Base-by-base conservation (phyloP, 2,888 invertebrate species). In the Hyposoter didymator region DNA sequence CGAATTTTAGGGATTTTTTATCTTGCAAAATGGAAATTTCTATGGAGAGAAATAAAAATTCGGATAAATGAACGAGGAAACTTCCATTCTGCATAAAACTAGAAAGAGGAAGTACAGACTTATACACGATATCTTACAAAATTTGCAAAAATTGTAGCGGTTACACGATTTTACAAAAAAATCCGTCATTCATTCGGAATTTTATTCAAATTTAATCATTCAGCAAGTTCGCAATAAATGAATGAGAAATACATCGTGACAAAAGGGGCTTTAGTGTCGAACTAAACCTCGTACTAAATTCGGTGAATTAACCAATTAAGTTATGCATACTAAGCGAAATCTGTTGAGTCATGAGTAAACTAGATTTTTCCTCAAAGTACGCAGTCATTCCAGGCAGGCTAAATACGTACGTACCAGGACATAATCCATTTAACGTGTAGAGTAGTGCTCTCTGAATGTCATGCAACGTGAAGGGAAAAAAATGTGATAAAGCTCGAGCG, bases 221-320 rank as follows among this genome's bases (percentile, higher is more conserved):
- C n/a, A n/a, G 7, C 55, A 22, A 1, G 7, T 22, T 55, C 1
- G 22, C 2, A 22, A 45, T 28, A 47, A 19, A 69, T 49, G 17
- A 45, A 39, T n/a, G 19, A 59, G 28, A 75, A 69, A 79, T 74
- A 70, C 43, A 64, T 19, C 70, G 70, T 70, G 64, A 72, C 55
- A 70, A 80, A 64, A 80, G 35, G n/a, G 7, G 35, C 28, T 4
- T 39, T 47, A 19, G 45, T 7, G 17, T 7, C 47, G 49, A 22
- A 45, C 59, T 39, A 22, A 55, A 66, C 12, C 17, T 76, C 75
- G 59, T 82, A 59, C 45, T 66, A 84, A 78, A 59, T 72, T 80
- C 52, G 12, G 32, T 66, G 47, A 66, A 43, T 22, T 76, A 70
- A 19, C 72, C 66, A 80, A 43, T 72, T 0, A 80, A 80, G 80